Evolutionary conservation across 1,140 invertebrate genomes (phyloP).

Genomic region (Sitobion miscanthi): DNA sequence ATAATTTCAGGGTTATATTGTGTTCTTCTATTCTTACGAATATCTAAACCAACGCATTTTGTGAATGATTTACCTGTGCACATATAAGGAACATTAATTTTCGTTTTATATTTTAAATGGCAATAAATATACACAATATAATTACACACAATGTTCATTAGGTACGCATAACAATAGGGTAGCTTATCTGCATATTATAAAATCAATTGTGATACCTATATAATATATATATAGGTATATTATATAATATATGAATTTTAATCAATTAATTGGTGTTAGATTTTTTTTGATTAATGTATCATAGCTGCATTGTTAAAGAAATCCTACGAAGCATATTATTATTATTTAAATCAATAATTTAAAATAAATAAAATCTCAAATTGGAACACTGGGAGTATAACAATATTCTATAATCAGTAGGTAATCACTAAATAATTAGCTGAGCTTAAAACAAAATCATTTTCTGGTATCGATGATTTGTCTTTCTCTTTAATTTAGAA

Average conservation of each 20-base stretch:
- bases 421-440: too few species aligned
- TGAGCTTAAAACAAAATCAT: not conserved
- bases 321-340: too few species aligned
- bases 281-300: not conserved
- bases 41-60: not conserved
- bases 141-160: not conserved
- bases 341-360: too few species aligned
- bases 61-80: not conserved
- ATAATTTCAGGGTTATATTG: not conserved
- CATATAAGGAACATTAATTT: not conserved
- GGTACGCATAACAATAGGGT: not conserved
- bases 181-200: too few species aligned
- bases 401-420: too few species aligned
- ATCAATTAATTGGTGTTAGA: not conserved
- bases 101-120: not conserved
- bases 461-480: not conserved
- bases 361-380: too few species aligned
- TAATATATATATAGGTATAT: too few species aligned
- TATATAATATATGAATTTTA: not conserved
- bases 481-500: not conserved
- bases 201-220: too few species aligned
- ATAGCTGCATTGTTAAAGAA: too few species aligned
- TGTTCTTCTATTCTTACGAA: not conserved
- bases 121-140: not conserved
- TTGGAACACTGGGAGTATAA: too few species aligned